Evolutionary conservation across 2,888 invertebrate genomes (phyloP), one percentile per base, ranked within the genome.

Genomic region (Sycophila texana): DNA sequence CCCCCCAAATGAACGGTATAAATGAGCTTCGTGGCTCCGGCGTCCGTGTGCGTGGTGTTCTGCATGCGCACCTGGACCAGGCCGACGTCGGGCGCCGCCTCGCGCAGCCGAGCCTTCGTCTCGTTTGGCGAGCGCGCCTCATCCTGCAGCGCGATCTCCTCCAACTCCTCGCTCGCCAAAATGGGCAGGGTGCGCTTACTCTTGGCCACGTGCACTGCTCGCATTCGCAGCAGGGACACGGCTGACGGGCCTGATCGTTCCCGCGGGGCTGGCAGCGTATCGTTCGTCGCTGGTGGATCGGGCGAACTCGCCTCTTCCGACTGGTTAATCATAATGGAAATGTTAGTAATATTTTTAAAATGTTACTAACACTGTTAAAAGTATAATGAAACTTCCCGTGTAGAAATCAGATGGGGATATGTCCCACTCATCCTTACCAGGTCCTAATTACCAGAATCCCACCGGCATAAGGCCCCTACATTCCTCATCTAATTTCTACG

Each of bases 1-100:
- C 96, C 96, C 53, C 94, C 94, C 0, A 96, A 95, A 82, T 95
- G 92, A 12, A 97, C 96, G 53, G 96, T 95, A 88, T 97, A 97
- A 22, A 97, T 93, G 81, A 97, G 86, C 77, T 85, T 88, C 14
- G 87, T 89, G 47, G 87, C 85, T 76, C 87, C 86, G 60, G 84
- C 80, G 80, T 89, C 85, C 75, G 85, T 83, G 7, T 86, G 76
- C 55, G 82, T 73, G 13, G 86, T 88, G 82, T 90, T 90, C 71
- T 90, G 89, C 90, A 90, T 90, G 79, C 87, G 86, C 39, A 90
- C 88, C 83, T 89, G 88, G 1, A 90, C 90, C 10, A 86, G 81
- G 22, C 86, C 87, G 65, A 87, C 67, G 55, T 84, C 82, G 53
- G 66, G n/a, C 0, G 18, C 47, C 5, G 63, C n/a, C 57, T 79